These are phyloP conservation scores for Erannis defoliaria DNA, from an alignment of 2,888 invertebrate species.

Conservation along the genomic window DNA sequence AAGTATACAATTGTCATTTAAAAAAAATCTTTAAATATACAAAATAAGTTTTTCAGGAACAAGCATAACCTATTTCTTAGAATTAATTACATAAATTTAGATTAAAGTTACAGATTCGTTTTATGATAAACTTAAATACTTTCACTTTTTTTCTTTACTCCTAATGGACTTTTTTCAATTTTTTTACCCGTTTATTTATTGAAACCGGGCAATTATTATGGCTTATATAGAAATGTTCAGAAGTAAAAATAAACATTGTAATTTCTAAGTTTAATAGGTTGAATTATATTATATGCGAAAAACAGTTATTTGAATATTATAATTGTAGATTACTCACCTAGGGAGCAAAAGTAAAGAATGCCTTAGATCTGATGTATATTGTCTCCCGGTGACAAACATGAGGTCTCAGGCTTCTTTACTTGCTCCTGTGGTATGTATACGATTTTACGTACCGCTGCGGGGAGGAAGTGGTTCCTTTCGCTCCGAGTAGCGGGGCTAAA, in stretches of 20 bases:
- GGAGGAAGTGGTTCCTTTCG: too few relatives aligned
- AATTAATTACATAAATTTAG: constrained; percentile 21
- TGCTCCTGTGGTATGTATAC: too few relatives aligned
- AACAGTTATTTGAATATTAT: too few relatives aligned
- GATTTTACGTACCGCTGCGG: too few relatives aligned
- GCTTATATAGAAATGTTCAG: background rate
- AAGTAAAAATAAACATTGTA: background rate
- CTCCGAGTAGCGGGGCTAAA: too few relatives aligned
- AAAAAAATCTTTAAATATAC: background rate
- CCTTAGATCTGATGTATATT: too few relatives aligned
- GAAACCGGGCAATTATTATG: constrained; percentile 11
- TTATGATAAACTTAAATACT: constrained; percentile 8
- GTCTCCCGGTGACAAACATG: too few relatives aligned
- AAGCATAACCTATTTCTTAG: constrained; percentile 8
- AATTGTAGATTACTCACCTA: too few relatives aligned
- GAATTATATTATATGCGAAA: too few relatives aligned
- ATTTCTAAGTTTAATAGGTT: background rate
- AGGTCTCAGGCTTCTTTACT: too few relatives aligned
- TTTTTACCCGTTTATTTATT: constrained; percentile 22
- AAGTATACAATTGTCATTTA: too few relatives aligned
- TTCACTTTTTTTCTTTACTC: constrained; percentile 22
- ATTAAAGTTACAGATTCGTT: constrained; percentile 27
- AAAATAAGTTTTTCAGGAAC: constrained; percentile 26
- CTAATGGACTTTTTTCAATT: constrained; percentile 31
- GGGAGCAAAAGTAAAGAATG: too few relatives aligned